phyloP scores from a whole-genome alignment of 2,888 invertebrate genomes.

The Dinocampus coccinellae region DNA sequence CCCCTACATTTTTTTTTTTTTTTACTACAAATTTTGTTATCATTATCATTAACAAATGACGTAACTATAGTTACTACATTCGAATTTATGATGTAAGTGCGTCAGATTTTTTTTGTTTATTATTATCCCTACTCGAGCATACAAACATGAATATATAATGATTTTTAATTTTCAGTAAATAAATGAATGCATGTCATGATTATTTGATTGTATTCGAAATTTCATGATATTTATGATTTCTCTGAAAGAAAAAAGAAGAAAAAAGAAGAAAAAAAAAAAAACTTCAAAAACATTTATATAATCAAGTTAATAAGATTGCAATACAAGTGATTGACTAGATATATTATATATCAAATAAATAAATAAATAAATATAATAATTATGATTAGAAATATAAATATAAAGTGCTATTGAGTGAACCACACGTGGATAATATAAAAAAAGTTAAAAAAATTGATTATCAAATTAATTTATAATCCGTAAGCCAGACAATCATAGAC shows the following conservation, averaged over 20 bases:
- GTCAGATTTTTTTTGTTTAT: background rate
- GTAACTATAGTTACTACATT: background rate
- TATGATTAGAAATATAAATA: background rate
- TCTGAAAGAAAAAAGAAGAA: too few species aligned
- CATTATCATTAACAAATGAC: background rate
- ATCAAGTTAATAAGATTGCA: background rate
- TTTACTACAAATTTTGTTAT: background rate
- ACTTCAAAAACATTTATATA: background rate
- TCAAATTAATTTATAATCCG: conserved; percentile 34
- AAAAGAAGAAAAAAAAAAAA: background rate
- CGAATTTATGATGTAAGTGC: background rate
- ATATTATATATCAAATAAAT: background rate
- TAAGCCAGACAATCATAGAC: conserved; percentile 34
- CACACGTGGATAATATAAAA: background rate
- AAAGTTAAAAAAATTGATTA: conserved; percentile 6
- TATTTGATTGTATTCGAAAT: background rate
- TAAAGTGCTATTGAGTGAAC: background rate
- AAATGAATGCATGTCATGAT: background rate
- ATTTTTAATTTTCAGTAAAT: background rate
- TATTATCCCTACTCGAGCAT: background rate
- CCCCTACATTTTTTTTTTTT: background rate
- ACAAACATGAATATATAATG: background rate
- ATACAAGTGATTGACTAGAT: background rate
- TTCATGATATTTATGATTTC: background rate
- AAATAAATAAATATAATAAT: conserved; percentile 1